Base-by-base conservation (phyloP, 2,888 invertebrate genomes). In the Tipula lateralis region DNA sequence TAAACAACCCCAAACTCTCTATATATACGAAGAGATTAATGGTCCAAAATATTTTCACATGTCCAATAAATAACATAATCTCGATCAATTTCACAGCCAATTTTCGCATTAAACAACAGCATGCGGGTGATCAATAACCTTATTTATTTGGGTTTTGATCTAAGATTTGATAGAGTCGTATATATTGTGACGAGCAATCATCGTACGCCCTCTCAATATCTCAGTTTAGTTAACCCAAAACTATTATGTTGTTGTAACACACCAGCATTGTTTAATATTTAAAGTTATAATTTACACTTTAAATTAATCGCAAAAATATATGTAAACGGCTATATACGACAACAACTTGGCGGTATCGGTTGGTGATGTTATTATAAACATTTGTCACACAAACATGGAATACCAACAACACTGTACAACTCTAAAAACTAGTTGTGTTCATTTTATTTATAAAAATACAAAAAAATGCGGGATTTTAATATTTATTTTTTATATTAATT, bases 251-350 rank as follows among this genome's bases (percentile, higher is more conserved):
- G n/a, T n/a, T n/a, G n/a, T n/a, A n/a, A n/a, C n/a, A n/a, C n/a
- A 24, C 66, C 66, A 66, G 66, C 66, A 66, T 66, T 66, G 66
- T 66, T 66, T 66, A 66, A 66, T 66, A 66, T 24, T 66, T 66
- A 7, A 66, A 66, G 66, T 19, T 24, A 19, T 66, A 66, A 66
- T 66, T 66, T 66, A 66, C 66, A 66, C 66, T 66, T 66, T 66
- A 66, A 66, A 66, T 66, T 66, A 66, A 66, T 66, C 66, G 66
- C 66, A 66, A 66, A 66, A 66, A 9, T 66, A 66, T 66, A n/a
- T n/a, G n/a, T n/a, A 66, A 66, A 66, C 66, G 66, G 66, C 66
- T 66, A n/a, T n/a, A n/a, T n/a, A 24, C 24, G n/a, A 66, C 44
- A 3, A 39, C 39, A n/a, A n/a, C n/a, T n/a, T 44, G 13, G n/a